A percentile compares a stretch with the other conserved stretches of the same genome.
These are phyloP conservation scores for Listronotus bonariensis DNA, from an alignment of 1,140 invertebrate genomes.

Conservation along the genomic window DNA sequence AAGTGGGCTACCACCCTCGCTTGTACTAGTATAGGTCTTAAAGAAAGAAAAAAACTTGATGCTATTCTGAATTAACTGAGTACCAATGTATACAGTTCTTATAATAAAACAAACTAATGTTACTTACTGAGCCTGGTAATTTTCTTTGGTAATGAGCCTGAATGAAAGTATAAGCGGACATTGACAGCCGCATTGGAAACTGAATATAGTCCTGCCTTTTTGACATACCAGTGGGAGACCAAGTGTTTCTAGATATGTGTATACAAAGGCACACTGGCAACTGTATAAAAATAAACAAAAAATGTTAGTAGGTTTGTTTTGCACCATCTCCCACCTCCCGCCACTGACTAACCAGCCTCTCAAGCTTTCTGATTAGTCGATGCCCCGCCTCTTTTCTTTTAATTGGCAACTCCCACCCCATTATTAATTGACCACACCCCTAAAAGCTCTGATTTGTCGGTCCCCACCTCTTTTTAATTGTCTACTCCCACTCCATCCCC, in stretches of 20 bases:
- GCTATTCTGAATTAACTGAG: neutral
- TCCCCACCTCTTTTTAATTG: too few species aligned
- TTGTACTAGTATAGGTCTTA: slow-evolving; percentile 53
- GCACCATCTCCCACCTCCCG: too few species aligned
- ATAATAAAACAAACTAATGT: too few species aligned
- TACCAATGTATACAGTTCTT: neutral
- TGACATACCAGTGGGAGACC: slow-evolving; percentile 75
- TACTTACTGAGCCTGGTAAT: slow-evolving; percentile 46
- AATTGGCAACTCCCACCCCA: too few species aligned
- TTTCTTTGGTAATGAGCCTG: slow-evolving; percentile 59
- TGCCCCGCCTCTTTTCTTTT: neutral
- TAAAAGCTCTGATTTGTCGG: too few species aligned
- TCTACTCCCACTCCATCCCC: too few species aligned
- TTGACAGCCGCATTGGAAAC: slow-evolving; percentile 81
- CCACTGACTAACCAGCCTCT: too few species aligned
- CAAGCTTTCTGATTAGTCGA: neutral
- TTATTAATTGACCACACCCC: too few species aligned
- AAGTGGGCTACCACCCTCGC: slow-evolving; percentile 52
- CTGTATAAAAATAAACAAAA: slow-evolving; percentile 56
- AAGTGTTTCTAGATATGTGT: slow-evolving; percentile 85
- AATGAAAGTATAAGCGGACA: slow-evolving; percentile 76
- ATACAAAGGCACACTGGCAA: slow-evolving; percentile 81
- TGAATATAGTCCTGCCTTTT: slow-evolving; percentile 86
- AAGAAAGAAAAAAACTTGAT: slow-evolving; percentile 30
- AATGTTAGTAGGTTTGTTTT: too few species aligned